These are phyloP conservation scores for Hemibagrus wyckioides DNA, from an alignment of 2,113 vertebrate genomes.

Conservation along the genomic window DNA sequence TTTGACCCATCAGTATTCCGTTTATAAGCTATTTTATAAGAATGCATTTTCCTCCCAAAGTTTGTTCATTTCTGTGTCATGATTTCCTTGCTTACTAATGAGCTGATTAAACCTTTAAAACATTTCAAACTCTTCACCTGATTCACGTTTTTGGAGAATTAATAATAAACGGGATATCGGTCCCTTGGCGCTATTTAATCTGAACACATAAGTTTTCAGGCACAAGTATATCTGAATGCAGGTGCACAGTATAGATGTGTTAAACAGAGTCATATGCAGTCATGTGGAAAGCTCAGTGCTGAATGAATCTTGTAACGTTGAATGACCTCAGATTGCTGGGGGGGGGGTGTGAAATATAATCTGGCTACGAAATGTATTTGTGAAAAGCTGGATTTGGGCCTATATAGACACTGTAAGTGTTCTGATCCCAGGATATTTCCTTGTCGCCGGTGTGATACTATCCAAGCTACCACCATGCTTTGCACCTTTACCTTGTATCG, in stretches of 20 bases:
- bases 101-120: conserved; percentile 62
- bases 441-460: not conserved
- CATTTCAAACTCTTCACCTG: conserved; percentile 56
- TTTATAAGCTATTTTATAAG: conserved; percentile 68
- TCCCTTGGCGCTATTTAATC: conserved; percentile 75
- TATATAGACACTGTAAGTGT: not conserved
- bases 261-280: not conserved
- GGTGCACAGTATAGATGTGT: not conserved
- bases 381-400: not conserved
- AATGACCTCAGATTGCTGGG: not conserved
- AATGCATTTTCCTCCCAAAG: conserved; percentile 64
- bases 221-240: conserved; percentile 68
- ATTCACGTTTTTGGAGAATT: conserved; percentile 67
- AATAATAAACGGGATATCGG: conserved; percentile 68
- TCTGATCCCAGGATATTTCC: not conserved
- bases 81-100: conserved; percentile 51
- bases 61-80: conserved; percentile 58
- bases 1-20: conserved; percentile 57
- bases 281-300: not conserved
- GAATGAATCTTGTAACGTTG: not conserved
- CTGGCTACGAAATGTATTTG: not conserved
- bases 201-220: conserved; percentile 77
- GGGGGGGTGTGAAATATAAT: not conserved
- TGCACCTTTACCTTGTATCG: not conserved
- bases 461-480: not conserved